Evolutionary conservation across 1,140 invertebrate species (phyloP).

Genomic region (Conus betulinus): DNA sequence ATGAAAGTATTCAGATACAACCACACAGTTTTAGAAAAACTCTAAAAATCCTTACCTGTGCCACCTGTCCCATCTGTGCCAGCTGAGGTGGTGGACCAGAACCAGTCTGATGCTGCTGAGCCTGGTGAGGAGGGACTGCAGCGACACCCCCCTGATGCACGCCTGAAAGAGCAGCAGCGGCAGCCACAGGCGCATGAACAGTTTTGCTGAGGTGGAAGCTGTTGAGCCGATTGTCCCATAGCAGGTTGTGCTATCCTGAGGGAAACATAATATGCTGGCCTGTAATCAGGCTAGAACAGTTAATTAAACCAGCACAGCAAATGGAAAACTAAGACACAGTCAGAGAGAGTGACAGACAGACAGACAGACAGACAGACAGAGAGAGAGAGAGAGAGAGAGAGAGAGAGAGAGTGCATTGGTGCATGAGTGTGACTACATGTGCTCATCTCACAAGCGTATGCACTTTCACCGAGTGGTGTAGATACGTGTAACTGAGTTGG

Average conservation of each 20-base stretch:
- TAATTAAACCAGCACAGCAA: too few species aligned
- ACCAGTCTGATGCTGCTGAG: slow-evolving; percentile 4
- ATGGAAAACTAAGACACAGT: not conserved
- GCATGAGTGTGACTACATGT: slow-evolving; percentile 16
- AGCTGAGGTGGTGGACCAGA: not conserved
- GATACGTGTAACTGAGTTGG: too few species aligned
- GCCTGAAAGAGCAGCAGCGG: slow-evolving; percentile 13
- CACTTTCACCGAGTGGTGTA: not conserved
- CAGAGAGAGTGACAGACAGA: not conserved
- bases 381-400: not conserved
- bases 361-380: not conserved
- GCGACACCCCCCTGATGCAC: slow-evolving; percentile 14
- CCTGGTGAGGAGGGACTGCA: not conserved
- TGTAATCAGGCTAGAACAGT: not conserved
- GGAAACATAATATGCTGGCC: not conserved
- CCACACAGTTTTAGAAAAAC: too few species aligned
- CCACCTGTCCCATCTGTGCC: not conserved
- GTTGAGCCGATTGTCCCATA: slow-evolving; percentile 7
- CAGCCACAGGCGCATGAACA: slow-evolving; percentile 19
- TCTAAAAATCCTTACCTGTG: not conserved
- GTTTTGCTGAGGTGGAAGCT: not conserved
- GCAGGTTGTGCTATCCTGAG: slow-evolving; percentile 5
- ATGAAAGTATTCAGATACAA: too few species aligned
- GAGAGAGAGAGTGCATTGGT: slow-evolving; percentile 1
- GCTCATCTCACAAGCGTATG: not conserved